Conservation (phyloP, 92 coral and sea anemone species). For the Siderastrea radians region DNA sequence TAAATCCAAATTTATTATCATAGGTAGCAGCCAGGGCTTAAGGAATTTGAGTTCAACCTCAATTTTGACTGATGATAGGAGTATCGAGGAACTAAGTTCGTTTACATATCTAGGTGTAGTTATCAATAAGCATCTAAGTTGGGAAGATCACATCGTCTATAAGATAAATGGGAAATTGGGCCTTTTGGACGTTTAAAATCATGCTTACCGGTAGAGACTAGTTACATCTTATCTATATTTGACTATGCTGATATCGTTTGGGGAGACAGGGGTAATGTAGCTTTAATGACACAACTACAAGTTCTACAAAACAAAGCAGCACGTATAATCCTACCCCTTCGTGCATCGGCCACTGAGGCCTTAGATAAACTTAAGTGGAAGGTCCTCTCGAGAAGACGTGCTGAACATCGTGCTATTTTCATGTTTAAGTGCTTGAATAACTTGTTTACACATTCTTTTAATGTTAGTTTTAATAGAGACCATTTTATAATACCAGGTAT, state of each 20-base stretch:
- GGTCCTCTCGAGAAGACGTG: no score
- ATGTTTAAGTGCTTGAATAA: no score
- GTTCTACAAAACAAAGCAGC: no score
- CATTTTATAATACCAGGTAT: no score
- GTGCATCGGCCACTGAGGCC: no score
- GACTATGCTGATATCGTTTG: no score
- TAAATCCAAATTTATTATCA: background rate
- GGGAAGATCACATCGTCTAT: background rate
- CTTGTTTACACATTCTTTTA: constrained; percentile 1
- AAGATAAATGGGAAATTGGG: background rate
- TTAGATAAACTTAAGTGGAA: background rate
- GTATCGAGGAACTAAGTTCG: background rate
- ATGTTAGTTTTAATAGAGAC: background rate
- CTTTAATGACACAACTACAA: no score
- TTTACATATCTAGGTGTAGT: background rate
- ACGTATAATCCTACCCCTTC: no score
- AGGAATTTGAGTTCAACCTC: background rate
- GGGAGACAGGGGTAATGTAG: no score
- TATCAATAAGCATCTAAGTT: background rate
- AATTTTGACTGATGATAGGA: background rate
- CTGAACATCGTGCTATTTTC: background rate
- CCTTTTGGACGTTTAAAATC: background rate
- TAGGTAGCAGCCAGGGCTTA: background rate
- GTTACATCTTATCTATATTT: no score
- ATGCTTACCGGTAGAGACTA: background rate